These are phyloP conservation scores for Musca domestica DNA, from an alignment of 1,140 invertebrate genomes.

Conservation along the genomic window DNA sequence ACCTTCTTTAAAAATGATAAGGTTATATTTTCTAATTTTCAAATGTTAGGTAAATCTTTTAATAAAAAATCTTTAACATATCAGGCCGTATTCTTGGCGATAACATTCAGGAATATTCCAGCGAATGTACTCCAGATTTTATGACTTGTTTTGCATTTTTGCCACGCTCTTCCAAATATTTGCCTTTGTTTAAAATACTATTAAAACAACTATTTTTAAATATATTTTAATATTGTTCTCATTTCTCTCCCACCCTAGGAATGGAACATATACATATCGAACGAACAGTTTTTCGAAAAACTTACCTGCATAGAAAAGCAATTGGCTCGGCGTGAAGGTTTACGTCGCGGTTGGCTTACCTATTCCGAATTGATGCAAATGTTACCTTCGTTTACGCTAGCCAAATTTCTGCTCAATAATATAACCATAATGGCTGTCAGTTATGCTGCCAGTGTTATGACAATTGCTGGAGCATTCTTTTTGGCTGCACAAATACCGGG, in stretches of 20 bases:
- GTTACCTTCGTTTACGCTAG: conserved; percentile 58
- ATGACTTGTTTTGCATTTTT: too few relatives aligned
- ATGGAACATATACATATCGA: conserved; percentile 77
- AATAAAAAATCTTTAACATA: too few relatives aligned
- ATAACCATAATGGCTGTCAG: conserved; percentile 66
- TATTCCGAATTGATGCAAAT: conserved; percentile 76
- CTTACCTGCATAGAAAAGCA: conserved; percentile 67
- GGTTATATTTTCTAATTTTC: too few relatives aligned
- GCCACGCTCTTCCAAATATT: too few relatives aligned
- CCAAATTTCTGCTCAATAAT: conserved; percentile 61
- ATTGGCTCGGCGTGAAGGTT: conserved; percentile 70
- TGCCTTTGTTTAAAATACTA: too few relatives aligned
- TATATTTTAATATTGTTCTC: too few relatives aligned
- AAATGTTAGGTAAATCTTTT: too few relatives aligned
- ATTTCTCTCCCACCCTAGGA: too few relatives aligned
- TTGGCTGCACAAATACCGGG: conserved; percentile 62
- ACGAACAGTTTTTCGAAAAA: conserved; percentile 69
- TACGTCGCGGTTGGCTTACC: conserved; percentile 77
- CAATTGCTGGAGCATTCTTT: conserved; percentile 68
- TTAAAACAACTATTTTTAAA: too few relatives aligned
- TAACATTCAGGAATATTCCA: neutral
- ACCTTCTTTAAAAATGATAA: too few relatives aligned
- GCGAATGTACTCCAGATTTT: too few relatives aligned
- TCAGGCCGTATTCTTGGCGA: too few relatives aligned
- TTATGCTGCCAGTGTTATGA: conserved; percentile 70